phyloP scores from a whole-genome alignment of 2,113 vertebrate species.

The Cryptoleucopteryx plumbea region DNA sequence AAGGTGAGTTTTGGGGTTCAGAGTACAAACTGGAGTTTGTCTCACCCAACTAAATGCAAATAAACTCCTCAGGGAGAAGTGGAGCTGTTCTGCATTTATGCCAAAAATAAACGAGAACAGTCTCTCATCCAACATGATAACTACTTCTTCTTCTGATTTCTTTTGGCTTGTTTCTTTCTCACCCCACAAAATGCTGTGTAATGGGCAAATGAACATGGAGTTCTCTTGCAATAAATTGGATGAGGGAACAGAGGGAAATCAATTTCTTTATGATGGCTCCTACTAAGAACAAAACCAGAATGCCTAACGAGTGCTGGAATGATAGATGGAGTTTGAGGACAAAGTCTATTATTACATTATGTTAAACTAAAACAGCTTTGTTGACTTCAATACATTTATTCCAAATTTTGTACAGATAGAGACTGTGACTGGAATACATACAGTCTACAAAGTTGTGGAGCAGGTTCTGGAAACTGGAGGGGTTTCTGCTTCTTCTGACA shows the following conservation, averaged over 20 bases:
- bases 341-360: constrained; percentile 5
- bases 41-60: neutral
- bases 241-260: constrained; percentile 28
- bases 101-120: neutral
- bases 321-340: neutral
- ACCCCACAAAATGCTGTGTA: neutral
- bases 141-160: constrained; percentile 3
- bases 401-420: constrained; percentile 16
- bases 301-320: constrained; percentile 1
- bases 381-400: neutral
- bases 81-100: neutral
- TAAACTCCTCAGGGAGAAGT: neutral
- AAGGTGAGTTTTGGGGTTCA: neutral
- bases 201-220: constrained; percentile 18
- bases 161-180: constrained; percentile 40
- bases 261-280: constrained; percentile 1
- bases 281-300: constrained; percentile 29
- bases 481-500: neutral
- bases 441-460: neutral
- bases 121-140: neutral
- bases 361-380: constrained; percentile 22
- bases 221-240: constrained; percentile 2
- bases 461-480: neutral
- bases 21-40: neutral
- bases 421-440: neutral